phyloP scores from a whole-genome alignment of 2,797 vertebrate species.

The Hafferia zeledoni region DNA sequence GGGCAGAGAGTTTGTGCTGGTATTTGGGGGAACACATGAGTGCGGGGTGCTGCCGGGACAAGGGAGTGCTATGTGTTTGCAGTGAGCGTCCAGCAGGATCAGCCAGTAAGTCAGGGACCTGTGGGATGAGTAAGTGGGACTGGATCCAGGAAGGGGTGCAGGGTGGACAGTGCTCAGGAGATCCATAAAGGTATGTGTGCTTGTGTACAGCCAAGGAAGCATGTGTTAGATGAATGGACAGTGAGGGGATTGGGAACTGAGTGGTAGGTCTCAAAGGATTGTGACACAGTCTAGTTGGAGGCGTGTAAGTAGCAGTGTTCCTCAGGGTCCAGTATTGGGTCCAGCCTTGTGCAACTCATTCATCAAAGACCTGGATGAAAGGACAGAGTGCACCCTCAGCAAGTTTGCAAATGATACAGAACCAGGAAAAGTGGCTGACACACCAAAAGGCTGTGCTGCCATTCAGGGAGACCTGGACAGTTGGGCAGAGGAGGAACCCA shows the following conservation, averaged over 20 bases:
- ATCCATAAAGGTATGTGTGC: rapidly evolving
- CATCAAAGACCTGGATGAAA: background rate
- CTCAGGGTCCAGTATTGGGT: background rate
- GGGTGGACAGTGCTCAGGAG: rapidly evolving
- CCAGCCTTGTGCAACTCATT: background rate
- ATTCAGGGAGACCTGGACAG: background rate
- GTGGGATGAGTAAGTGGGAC: background rate
- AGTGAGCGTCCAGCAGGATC: background rate
- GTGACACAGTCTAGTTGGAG: rapidly evolving
- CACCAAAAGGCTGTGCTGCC: background rate
- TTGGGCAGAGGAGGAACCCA: background rate
- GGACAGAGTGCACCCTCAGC: background rate
- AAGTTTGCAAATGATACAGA: background rate
- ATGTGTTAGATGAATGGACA: rapidly evolving
- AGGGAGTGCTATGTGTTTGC: background rate
- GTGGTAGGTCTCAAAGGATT: background rate
- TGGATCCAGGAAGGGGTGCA: rapidly evolving
- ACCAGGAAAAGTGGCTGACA: background rate
- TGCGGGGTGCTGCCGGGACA: rapidly evolving
- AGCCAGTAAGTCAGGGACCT: background rate
- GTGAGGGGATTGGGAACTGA: background rate
- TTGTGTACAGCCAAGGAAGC: background rate
- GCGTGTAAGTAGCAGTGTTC: background rate
- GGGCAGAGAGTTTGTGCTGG: rapidly evolving
- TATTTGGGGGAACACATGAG: rapidly evolving